A percentile compares a stretch with the other conserved stretches of the same genome.
Evolutionary conservation across 2,888 invertebrate genomes (phyloP).

Genomic region (Eupithecia exiguata): DNA sequence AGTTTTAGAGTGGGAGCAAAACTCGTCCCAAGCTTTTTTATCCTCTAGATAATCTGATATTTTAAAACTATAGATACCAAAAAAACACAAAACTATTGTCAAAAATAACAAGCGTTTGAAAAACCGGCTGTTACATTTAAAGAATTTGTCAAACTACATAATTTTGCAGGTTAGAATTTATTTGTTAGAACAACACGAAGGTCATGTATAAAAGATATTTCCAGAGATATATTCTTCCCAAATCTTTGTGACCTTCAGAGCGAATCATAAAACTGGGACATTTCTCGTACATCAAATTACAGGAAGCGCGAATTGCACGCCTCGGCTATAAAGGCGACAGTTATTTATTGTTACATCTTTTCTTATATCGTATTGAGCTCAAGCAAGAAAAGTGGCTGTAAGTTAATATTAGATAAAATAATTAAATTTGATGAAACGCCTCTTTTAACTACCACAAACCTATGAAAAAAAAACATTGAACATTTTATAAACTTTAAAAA

Average conservation of each 20-base stretch:
- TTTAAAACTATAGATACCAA: too few species aligned
- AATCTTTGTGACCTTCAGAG: constrained; percentile 16
- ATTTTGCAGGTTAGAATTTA: background rate
- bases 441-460: too few species aligned
- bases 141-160: background rate
- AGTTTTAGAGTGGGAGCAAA: too few species aligned
- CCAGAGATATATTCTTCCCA: background rate
- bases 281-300: constrained; percentile 72
- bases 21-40: too few species aligned
- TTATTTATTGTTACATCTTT: constrained; percentile 68
- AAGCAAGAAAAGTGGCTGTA: background rate
- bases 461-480: too few species aligned
- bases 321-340: constrained; percentile 65
- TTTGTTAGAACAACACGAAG: background rate
- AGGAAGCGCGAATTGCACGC: constrained; percentile 71
- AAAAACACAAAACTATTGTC: too few species aligned
- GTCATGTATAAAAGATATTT: background rate
- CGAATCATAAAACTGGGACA: constrained; percentile 30
- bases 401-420: background rate
- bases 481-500: too few species aligned
- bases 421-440: background rate
- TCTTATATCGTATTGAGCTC: constrained; percentile 10
- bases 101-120: too few species aligned
- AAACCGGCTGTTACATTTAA: too few species aligned
- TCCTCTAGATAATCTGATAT: too few species aligned